Conservation (phyloP, 2,888 invertebrate species). For the Mycalesis mineus region DNA sequence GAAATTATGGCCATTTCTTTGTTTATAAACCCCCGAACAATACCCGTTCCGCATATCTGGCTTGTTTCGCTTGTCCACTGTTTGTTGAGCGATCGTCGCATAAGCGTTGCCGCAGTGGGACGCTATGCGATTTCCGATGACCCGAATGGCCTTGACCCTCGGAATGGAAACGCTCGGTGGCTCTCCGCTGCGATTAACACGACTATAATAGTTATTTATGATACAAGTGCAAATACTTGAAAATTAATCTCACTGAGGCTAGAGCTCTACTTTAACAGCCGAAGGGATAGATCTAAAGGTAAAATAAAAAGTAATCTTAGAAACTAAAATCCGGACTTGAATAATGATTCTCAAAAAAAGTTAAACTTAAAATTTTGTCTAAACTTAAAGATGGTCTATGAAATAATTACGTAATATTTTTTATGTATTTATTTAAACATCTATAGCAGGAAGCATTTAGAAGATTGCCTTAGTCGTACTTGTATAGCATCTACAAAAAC, state of each 20-base stretch:
- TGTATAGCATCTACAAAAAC: too few species aligned
- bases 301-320: too few species aligned
- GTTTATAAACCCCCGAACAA: constrained; percentile 30
- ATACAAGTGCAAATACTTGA: background rate
- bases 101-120: constrained; percentile 24
- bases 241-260: background rate
- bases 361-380: too few species aligned
- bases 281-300: too few species aligned
- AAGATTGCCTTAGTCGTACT: too few species aligned
- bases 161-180: constrained; percentile 23
- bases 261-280: too few species aligned
- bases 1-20: constrained; percentile 35
- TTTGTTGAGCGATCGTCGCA: constrained; percentile 28
- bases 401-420: too few species aligned
- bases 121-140: constrained; percentile 20
- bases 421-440: too few species aligned
- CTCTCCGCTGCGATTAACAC: constrained; percentile 21
- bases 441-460: too few species aligned
- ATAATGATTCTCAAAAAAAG: too few species aligned
- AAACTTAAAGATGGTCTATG: too few species aligned
- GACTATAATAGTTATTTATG: constrained; percentile 15
- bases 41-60: constrained; percentile 27
- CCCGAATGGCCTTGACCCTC: constrained; percentile 54
- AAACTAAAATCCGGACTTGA: too few species aligned
- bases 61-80: constrained; percentile 18